Base-by-base conservation (phyloP, 2,888 invertebrate genomes). In the Notodonta ziczac region DNA sequence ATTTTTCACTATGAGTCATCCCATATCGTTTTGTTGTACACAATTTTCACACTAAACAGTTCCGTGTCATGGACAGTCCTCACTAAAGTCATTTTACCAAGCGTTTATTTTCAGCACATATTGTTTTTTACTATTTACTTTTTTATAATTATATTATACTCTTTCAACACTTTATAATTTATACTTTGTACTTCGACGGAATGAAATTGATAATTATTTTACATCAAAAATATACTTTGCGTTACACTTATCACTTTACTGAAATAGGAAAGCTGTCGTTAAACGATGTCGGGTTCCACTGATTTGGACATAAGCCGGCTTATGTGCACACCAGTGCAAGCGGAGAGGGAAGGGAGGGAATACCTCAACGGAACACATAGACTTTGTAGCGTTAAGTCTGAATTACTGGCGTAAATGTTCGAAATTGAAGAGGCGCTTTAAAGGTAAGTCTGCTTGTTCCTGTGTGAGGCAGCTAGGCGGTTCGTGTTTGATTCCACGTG, bases 1-100 rank as follows among this genome's bases (percentile, higher is more conserved):
- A 93, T 93, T 89, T 88, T 88, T 87, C 93, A 92, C 91, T 90
- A 90, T 90, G 87, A 93, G 88, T 93, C 93, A 93, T 93, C 92
- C 93, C 93, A 93, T 93, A 93, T 91, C 91, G 88, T 91, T 93
- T 90, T 92, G 78, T 81, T 83, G 76, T 81, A 87, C 70, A 87
- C 91, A 91, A 86, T 88, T 88, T 84, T 76, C 70, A 84, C 87
- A 85, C 77, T 75, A 90, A 90, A 87, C 74, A 77, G 83, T 89
- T 76, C 81, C 72, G 74, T 81, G 70, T 73, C 78, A 76, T 78
- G 71, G 72, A 83, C 84, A 74, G 72, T 85, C 55, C 63, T 69
- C 76, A 79, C 78, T 78, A 85, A 80, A 80, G 73, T 84, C 92
- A 93, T 93, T 89, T 79, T 91, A 83, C 77, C 79, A 83, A 84